Percentiles rank a stretch among this genome's conserved stretches.
Conservation (phyloP, 92 coral and sea anemone genomes). For the Zoanthus gigantus region DNA sequence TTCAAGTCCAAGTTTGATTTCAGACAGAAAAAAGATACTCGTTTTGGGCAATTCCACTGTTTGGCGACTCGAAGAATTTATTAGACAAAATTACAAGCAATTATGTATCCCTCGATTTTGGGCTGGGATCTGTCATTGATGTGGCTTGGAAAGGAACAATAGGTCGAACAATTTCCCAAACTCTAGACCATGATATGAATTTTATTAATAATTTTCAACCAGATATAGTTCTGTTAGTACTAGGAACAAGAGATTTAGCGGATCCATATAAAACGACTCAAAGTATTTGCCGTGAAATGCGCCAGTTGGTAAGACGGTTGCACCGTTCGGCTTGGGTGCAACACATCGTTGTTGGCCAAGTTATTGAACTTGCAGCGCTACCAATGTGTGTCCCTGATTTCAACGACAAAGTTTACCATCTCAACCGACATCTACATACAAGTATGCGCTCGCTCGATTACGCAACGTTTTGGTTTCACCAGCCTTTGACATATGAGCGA, state of each 20-base stretch:
- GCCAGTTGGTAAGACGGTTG: background rate
- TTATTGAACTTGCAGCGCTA: background rate
- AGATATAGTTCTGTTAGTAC: background rate
- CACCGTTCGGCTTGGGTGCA: background rate
- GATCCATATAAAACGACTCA: background rate
- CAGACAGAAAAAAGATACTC: conserved; percentile 4
- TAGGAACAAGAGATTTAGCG: background rate
- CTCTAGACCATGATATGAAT: background rate
- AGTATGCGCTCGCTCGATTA: background rate
- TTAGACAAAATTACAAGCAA: background rate
- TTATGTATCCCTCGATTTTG: background rate
- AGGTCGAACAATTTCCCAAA: background rate
- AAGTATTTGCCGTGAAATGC: background rate
- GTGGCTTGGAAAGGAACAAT: background rate
- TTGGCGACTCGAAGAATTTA: conserved; percentile 20
- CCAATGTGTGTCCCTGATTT: conserved; percentile 12
- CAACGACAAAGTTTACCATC: background rate
- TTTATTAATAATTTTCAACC: background rate
- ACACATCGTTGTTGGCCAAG: conserved; percentile 2
- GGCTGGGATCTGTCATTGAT: background rate
- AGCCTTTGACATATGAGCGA: background rate
- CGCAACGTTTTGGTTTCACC: background rate
- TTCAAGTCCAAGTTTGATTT: conserved; percentile 6
- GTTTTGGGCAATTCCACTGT: conserved; percentile 36
- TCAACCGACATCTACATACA: background rate